A percentile compares a stretch with the other conserved stretches of the same genome.
Evolutionary conservation across 2,888 invertebrate species (phyloP).

Genomic region (Drosophila kanekoi): DNA sequence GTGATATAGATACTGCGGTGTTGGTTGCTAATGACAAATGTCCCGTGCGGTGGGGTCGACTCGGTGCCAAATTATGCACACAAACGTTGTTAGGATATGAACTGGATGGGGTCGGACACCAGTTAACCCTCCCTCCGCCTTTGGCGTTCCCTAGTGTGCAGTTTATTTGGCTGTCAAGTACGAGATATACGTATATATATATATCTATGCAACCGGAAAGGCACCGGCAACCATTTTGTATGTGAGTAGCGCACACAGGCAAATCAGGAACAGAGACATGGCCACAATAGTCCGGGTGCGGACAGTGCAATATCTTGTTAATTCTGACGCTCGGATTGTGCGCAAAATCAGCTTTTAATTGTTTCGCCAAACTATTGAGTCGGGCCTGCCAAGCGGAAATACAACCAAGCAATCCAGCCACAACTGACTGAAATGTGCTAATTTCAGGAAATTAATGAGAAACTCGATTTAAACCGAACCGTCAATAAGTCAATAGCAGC

Average conservation of each 20-base stretch:
- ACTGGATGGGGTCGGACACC: conserved; percentile 3
- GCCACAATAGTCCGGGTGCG: conserved; percentile 3
- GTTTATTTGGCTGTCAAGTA: conserved; percentile 37
- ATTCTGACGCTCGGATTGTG: conserved; percentile 4
- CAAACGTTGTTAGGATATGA: conserved; percentile 24
- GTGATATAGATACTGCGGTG: conserved; percentile 10
- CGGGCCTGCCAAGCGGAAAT: background rate
- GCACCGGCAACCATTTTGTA: conserved; percentile 31
- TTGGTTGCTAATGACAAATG: conserved; percentile 50
- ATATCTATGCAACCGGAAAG: conserved; percentile 39
- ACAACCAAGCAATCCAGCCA: background rate
- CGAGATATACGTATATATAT: background rate
- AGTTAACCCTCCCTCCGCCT: background rate
- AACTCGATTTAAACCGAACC: background rate
- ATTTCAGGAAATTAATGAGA: background rate
- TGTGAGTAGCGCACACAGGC: conserved; percentile 27
- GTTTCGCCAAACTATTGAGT: conserved; percentile 16
- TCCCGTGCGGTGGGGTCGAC: conserved; percentile 14
- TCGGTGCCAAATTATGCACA: conserved; percentile 46
- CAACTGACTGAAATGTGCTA: background rate
- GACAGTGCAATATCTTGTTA: conserved; percentile 33
- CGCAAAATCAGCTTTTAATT: conserved; percentile 19
- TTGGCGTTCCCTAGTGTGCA: conserved; percentile 12
- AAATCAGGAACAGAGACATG: conserved; percentile 22
- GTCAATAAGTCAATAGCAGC: background rate